Evolutionary conservation across 2,797 vertebrate genomes (phyloP).

Genomic region (Pogoniulus pusillus): DNA sequence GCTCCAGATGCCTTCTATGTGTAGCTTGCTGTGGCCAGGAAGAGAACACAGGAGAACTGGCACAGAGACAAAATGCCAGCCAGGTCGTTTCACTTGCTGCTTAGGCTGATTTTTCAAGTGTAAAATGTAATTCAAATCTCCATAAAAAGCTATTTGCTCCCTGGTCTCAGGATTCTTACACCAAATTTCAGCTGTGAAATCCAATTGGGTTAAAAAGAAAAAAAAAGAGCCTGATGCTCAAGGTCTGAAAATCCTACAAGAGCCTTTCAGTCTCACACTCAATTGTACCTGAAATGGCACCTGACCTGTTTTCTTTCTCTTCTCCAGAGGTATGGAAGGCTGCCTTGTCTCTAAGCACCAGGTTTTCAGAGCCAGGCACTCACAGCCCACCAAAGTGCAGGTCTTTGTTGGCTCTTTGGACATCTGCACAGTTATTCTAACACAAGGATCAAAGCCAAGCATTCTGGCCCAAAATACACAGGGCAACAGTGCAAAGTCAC

Average conservation of each 20-base stretch:
- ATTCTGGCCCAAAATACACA: no score
- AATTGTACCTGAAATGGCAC: not conserved
- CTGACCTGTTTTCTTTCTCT: not conserved
- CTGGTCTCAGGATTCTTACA: slow-evolving; percentile 9
- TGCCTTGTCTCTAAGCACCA: not conserved
- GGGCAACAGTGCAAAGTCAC: no score
- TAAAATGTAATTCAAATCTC: slow-evolving; percentile 59
- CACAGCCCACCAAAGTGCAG: not conserved
- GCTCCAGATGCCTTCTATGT: not conserved
- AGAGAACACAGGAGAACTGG: not conserved
- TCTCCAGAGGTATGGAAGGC: not conserved
- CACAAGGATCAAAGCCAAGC: no score
- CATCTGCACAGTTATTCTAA: not conserved
- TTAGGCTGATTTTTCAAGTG: slow-evolving; percentile 17
- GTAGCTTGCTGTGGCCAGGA: not conserved
- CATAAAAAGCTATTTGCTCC: slow-evolving; percentile 62
- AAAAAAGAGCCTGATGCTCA: not conserved
- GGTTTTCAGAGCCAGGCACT: not conserved
- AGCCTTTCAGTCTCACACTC: not conserved
- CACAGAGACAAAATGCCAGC: not conserved
- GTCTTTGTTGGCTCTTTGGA: not conserved
- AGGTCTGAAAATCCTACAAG: slow-evolving; percentile 7
- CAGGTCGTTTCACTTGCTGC: not conserved
- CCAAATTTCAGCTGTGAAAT: slow-evolving; percentile 43
- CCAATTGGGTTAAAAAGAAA: not conserved